These are phyloP conservation scores for Euura saliciscinereae DNA, from an alignment of 1,140 invertebrate species.

Conservation along the genomic window DNA sequence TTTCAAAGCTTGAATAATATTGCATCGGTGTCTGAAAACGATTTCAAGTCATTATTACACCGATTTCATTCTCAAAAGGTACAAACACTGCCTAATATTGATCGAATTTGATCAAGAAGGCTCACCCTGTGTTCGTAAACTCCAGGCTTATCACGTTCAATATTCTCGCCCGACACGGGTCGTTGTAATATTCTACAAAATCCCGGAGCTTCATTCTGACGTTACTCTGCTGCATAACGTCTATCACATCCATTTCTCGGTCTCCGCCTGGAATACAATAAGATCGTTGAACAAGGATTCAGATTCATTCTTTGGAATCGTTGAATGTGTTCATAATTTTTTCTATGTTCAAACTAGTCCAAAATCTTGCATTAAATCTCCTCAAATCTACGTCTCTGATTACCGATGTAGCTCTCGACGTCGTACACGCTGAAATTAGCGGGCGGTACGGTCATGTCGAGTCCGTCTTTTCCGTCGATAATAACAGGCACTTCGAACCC, in stretches of 20 bases:
- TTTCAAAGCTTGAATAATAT: no score
- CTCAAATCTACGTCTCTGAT: no score
- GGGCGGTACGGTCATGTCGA: conserved; percentile 80
- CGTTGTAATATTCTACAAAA: conserved; percentile 85
- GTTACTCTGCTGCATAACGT: conserved; percentile 81
- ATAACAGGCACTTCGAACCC: conserved; percentile 79
- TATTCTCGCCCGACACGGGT: conserved; percentile 73
- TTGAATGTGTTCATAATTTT: no score
- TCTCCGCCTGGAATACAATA: conserved; percentile 51
- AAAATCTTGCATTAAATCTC: no score
- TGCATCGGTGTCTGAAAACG: no score
- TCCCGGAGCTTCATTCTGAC: conserved; percentile 83
- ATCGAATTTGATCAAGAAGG: no score
- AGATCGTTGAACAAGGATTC: conserved; percentile 8
- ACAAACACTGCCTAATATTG: no score
- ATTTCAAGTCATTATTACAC: no score
- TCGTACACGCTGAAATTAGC: conserved; percentile 72
- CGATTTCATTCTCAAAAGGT: no score
- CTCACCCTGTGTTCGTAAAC: conserved; percentile 85
- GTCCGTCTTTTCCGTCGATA: conserved; percentile 77
- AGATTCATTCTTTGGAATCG: background rate
- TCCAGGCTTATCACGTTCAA: conserved; percentile 90
- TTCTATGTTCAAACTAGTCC: no score
- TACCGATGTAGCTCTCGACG: conserved; percentile 74
- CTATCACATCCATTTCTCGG: conserved; percentile 83